These are phyloP conservation scores for rat (Rattus norvegicus) DNA, from an alignment of 2,113 vertebrate genomes.

Conservation along the genomic window DNA sequence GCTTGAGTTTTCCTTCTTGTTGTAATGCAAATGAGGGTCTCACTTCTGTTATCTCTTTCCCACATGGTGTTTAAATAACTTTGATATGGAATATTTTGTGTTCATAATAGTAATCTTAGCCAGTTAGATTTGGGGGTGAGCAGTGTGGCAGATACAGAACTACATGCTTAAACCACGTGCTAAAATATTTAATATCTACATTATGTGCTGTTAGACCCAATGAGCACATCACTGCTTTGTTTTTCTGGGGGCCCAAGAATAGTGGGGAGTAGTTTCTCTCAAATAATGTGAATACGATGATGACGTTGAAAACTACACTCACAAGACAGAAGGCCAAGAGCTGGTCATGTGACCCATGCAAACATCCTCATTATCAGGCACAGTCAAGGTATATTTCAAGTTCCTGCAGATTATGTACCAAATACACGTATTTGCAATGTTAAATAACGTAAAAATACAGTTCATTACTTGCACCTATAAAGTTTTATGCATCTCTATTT, in stretches of 20 bases:
- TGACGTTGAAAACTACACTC: conserved; percentile 47
- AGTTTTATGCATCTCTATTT: conserved; percentile 51
- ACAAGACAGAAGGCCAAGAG: conserved; percentile 40
- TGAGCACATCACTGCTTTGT: conserved; percentile 54
- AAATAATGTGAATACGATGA: conserved; percentile 54
- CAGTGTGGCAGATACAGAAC: conserved; percentile 31
- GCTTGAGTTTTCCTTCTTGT: conserved; percentile 20
- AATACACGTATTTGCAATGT: conserved; percentile 9
- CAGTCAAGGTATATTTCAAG: conserved; percentile 12
- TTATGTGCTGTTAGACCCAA: conserved; percentile 69
- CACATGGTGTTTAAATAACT: not conserved
- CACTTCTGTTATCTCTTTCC: conserved; percentile 23
- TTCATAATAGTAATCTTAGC: conserved; percentile 38
- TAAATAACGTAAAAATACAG: conserved; percentile 9
- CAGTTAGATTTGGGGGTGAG: conserved; percentile 44
- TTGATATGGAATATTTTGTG: conserved; percentile 41
- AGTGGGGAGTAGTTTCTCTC: conserved; percentile 63
- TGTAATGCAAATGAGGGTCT: conserved; percentile 27
- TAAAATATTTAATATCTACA: conserved; percentile 60
- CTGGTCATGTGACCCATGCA: conserved; percentile 24
- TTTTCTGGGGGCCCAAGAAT: conserved; percentile 55
- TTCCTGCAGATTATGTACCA: conserved; percentile 54
- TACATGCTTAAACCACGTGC: conserved; percentile 36
- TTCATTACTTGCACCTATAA: not conserved
- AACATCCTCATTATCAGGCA: not conserved